phyloP scores from a whole-genome alignment of 37 sponge, comb jelly and placozoan genomes.

The Dysidea cf. avara region DNA sequence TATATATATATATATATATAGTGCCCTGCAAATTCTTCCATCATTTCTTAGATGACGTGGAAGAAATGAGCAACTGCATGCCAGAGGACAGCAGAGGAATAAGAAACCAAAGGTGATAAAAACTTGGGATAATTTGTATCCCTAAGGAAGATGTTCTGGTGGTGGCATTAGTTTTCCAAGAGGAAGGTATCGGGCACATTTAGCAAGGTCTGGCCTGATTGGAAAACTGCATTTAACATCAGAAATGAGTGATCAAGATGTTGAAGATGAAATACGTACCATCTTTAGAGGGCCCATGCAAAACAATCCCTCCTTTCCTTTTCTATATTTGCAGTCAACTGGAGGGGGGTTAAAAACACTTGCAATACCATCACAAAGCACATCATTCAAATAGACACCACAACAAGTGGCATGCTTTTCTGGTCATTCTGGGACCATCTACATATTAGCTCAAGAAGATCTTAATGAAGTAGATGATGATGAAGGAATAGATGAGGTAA shows the following conservation, averaged over 20 bases:
- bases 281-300: constrained; percentile 44
- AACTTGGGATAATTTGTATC: too few relatives aligned
- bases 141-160: too few relatives aligned
- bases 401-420: constrained; percentile 10
- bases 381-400: constrained; percentile 36
- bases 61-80: too few relatives aligned
- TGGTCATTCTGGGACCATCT: not conserved
- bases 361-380: constrained; percentile 18
- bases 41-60: too few relatives aligned
- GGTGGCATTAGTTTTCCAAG: too few relatives aligned
- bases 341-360: constrained; percentile 29
- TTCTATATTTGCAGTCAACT: constrained; percentile 29
- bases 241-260: constrained; percentile 22
- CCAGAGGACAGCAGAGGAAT: too few relatives aligned
- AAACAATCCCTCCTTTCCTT: constrained; percentile 24
- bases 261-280: constrained; percentile 22
- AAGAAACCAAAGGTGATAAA: too few relatives aligned
- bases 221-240: constrained; percentile 41
- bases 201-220: constrained; percentile 16
- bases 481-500: too few relatives aligned
- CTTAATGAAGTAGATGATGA: not conserved
- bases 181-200: too few relatives aligned
- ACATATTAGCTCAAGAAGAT: constrained; percentile 1
- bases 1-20: too few relatives aligned
- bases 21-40: too few relatives aligned